Evolutionary conservation across 2,113 vertebrate genomes (phyloP).

Genomic region (Chunga burmeisteri): DNA sequence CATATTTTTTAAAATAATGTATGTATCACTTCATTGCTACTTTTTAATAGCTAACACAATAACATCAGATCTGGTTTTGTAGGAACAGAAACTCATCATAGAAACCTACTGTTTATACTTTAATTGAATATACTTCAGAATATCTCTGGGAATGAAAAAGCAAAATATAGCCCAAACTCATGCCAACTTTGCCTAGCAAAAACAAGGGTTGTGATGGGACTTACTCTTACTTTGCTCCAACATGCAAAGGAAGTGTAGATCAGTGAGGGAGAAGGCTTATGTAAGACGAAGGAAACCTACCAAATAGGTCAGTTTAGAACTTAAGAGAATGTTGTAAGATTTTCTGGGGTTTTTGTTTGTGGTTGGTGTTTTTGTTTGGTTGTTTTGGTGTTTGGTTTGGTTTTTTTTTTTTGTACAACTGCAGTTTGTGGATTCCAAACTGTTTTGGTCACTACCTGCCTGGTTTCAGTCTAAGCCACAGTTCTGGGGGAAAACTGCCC

Average conservation of each 20-base stretch:
- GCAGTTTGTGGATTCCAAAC: neutral
- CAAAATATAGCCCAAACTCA: neutral
- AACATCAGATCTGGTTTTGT: neutral
- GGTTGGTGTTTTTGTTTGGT: neutral
- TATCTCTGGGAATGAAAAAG: neutral
- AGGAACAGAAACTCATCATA: neutral
- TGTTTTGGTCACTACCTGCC: neutral
- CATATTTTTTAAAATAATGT: neutral
- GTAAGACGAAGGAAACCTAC: neutral
- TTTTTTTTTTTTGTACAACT: neutral
- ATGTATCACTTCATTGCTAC: neutral
- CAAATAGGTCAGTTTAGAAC: neutral
- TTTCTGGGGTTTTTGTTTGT: fast-evolving
- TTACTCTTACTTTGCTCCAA: neutral
- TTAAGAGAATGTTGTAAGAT: neutral
- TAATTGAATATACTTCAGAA: neutral
- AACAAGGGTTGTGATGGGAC: neutral
- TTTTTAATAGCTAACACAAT: neutral
- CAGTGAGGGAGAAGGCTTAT: neutral
- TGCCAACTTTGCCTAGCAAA: neutral
- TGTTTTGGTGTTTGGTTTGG: neutral
- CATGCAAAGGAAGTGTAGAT: neutral
- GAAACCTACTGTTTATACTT: neutral
- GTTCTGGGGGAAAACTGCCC: neutral
- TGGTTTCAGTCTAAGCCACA: neutral